These are phyloP conservation scores for Drosophila aldrichi DNA, from an alignment of 2,888 invertebrate species.

Conservation along the genomic window DNA sequence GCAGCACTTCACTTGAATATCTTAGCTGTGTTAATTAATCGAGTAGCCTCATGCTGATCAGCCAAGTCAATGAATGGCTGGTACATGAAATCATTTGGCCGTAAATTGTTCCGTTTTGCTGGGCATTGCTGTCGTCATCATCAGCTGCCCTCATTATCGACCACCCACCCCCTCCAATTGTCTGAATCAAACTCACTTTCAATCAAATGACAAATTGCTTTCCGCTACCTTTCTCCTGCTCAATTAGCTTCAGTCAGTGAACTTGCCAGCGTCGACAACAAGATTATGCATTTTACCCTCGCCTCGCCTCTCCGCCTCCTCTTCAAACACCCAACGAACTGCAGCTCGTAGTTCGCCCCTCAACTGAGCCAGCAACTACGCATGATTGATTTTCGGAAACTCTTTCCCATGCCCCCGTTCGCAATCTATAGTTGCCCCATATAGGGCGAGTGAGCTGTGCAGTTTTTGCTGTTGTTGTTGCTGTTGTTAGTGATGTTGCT, in stretches of 20 bases:
- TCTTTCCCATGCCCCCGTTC: conserved; percentile 15
- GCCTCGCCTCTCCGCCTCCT: not conserved
- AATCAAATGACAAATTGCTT: conserved; percentile 77
- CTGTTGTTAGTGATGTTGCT: conserved; percentile 2
- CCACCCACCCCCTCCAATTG: not conserved
- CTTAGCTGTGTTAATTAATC: conserved; percentile 5
- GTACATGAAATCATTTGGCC: conserved; percentile 3
- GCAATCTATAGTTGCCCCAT: conserved; percentile 25
- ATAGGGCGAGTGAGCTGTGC: conserved; percentile 15
- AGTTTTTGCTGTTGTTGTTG: conserved; percentile 11
- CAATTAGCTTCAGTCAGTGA: conserved; percentile 74
- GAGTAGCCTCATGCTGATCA: not conserved
- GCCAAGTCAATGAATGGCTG: not conserved
- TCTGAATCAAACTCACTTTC: conserved; percentile 72
- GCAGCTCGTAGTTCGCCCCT: not conserved
- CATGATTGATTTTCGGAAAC: conserved; percentile 59
- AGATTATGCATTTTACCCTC: conserved; percentile 57
- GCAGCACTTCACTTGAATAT: not conserved
- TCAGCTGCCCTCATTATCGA: conserved; percentile 41
- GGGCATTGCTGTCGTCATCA: conserved; percentile 3
- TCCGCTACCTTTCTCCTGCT: conserved; percentile 74
- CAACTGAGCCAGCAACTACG: conserved; percentile 26
- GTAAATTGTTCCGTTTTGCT: not conserved
- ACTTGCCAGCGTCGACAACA: conserved; percentile 56
- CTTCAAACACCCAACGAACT: conserved; percentile 1